Percentiles rank a stretch among this genome's conserved stretches.
phyloP scores from a whole-genome alignment of 2,888 invertebrate genomes.

The Drosophila nr. perissopoda region DNA sequence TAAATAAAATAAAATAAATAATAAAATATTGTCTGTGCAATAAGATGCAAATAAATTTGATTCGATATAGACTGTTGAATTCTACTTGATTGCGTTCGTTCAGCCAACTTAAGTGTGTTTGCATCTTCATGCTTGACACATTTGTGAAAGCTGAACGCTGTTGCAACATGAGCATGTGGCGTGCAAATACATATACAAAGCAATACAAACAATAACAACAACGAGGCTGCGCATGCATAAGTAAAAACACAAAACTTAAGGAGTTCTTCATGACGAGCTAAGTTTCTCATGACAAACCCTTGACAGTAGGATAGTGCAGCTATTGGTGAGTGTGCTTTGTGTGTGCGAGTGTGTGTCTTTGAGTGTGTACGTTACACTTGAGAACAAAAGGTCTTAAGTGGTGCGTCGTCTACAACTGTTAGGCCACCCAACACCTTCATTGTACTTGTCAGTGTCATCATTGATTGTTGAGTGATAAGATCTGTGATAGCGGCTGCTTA shows the following conservation, averaged over 20 bases:
- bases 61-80: conserved; percentile 44
- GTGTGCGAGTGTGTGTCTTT: background rate
- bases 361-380: conserved; percentile 39
- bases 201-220: conserved; percentile 3
- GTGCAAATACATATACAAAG: conserved; percentile 3
- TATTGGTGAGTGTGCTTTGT: background rate
- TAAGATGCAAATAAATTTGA: conserved; percentile 52
- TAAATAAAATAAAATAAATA: conserved; percentile 35
- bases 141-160: conserved; percentile 46
- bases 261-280: conserved; percentile 25
- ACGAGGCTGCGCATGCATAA: conserved; percentile 12
- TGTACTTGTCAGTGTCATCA: conserved; percentile 40
- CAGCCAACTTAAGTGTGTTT: conserved; percentile 14
- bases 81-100: conserved; percentile 46
- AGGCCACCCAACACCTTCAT: conserved; percentile 11
- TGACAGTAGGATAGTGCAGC: conserved; percentile 3
- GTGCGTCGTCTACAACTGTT: conserved; percentile 34
- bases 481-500: conserved; percentile 32
- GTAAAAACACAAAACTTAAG: conserved; percentile 44
- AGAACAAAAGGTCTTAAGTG: conserved; percentile 71
- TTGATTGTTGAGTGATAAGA: conserved; percentile 70
- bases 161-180: conserved; percentile 48
- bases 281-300: conserved; percentile 20
- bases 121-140: conserved; percentile 62
- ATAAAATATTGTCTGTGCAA: conserved; percentile 33